Conservation (phyloP, 2,888 invertebrate species). For the Andrena fulva region DNA sequence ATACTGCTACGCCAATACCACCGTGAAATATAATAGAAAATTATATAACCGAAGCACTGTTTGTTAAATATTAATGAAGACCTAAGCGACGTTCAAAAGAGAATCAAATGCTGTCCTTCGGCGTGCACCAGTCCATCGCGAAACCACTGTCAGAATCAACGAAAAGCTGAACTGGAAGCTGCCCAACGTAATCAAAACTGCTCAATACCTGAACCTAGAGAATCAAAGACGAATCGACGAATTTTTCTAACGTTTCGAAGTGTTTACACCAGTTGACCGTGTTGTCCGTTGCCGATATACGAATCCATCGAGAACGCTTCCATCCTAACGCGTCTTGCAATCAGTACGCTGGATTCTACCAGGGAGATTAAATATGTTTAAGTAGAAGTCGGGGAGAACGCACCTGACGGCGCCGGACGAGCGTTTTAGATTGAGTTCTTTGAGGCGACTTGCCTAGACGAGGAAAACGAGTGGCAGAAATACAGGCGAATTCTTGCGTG, state of each 20-base stretch:
- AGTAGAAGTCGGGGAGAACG: not conserved
- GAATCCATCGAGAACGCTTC: constrained; percentile 39
- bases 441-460: constrained; percentile 10
- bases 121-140: not conserved
- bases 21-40: not conserved
- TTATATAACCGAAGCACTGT: not conserved
- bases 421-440: constrained; percentile 19
- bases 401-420: not conserved
- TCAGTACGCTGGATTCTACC: not conserved
- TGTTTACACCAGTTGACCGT: constrained; percentile 58
- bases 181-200: not conserved
- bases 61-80: not conserved
- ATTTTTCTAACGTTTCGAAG: constrained; percentile 62
- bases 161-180: not conserved
- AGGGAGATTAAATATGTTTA: not conserved
- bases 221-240: constrained; percentile 58
- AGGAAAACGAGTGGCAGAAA: constrained; percentile 19
- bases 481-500: constrained; percentile 32
- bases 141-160: not conserved
- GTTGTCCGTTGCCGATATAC: constrained; percentile 39
- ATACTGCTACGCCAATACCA: not conserved
- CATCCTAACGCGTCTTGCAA: not conserved
- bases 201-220: constrained; percentile 17
- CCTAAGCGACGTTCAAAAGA: not conserved
- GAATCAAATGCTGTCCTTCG: constrained; percentile 45